Conservation (phyloP, 1,140 invertebrate genomes). For the Aphis craccivora region DNA sequence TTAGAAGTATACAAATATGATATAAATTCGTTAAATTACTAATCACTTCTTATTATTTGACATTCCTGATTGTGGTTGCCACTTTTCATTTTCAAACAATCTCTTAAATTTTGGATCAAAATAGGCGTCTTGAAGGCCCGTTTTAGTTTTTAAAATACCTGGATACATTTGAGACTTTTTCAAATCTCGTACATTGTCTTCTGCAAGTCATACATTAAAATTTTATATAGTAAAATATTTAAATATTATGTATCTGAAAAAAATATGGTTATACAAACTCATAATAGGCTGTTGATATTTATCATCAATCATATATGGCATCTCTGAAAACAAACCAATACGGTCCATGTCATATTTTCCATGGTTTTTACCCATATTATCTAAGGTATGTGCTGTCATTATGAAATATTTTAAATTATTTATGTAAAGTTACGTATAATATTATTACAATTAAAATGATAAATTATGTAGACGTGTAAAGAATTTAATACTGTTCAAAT, state of each 20-base stretch:
- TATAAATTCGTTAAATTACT: not conserved
- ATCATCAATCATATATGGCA: conserved; percentile 31
- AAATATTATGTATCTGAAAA: not conserved
- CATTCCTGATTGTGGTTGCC: not conserved
- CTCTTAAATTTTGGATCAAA: conserved; percentile 23
- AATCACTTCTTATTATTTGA: not conserved
- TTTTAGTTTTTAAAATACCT: conserved; percentile 31
- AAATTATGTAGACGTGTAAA: not conserved
- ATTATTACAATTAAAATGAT: not conserved
- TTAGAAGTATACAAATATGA: not conserved
- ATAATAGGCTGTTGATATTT: not conserved
- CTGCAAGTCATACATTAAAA: not conserved
- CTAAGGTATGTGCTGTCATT: not conserved
- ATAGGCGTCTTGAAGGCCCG: conserved; percentile 18
- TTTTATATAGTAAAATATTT: not conserved
- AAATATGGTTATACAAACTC: not conserved
- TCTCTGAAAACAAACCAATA: conserved; percentile 32
- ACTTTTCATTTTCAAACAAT: conserved; percentile 20
- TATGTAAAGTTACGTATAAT: not conserved
- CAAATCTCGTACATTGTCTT: not conserved
- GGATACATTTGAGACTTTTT: conserved; percentile 44
- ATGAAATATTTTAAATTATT: not conserved
- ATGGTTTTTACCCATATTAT: not conserved
- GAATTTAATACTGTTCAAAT: not conserved
- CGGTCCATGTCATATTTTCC: conserved; percentile 33